Conservation (phyloP, 1,140 invertebrate species). For the Drosophila sp. region DNA sequence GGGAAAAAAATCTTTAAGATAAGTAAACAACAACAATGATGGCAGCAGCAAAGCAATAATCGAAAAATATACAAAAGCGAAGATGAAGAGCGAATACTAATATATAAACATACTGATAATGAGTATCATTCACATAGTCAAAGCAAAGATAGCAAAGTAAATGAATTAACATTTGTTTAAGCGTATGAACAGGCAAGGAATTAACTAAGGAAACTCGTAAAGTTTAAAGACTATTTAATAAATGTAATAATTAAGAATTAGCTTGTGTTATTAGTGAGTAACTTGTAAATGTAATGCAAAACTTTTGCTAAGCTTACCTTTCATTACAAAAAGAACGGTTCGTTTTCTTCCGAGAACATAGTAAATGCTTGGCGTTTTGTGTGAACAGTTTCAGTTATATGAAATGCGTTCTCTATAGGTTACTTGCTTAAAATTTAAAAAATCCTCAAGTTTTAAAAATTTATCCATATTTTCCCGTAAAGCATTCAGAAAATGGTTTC, state of each 20-base stretch:
- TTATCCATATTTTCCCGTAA: no score
- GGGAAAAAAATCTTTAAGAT: slow-evolving; percentile 39
- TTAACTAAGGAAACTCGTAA: slow-evolving; percentile 11
- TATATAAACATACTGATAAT: slow-evolving; percentile 33
- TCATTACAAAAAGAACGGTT: no score
- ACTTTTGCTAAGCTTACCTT: not conserved
- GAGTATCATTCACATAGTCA: slow-evolving; percentile 57
- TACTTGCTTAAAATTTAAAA: no score
- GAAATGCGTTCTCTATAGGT: no score
- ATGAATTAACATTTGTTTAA: slow-evolving; percentile 27
- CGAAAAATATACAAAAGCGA: slow-evolving; percentile 25
- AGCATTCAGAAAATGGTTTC: no score
- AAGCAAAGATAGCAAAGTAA: slow-evolving; percentile 49
- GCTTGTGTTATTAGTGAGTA: slow-evolving; percentile 3
- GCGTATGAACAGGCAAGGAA: slow-evolving; percentile 8
- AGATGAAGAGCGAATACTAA: slow-evolving; percentile 28
- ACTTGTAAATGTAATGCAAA: not conserved
- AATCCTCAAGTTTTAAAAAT: no score
- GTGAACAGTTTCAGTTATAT: no score
- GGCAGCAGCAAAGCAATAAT: slow-evolving; percentile 56
- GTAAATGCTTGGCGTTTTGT: no score
- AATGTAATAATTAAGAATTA: slow-evolving; percentile 56
- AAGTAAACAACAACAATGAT: slow-evolving; percentile 29
- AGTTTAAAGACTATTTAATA: slow-evolving; percentile 58
- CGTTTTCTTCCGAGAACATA: no score